These are phyloP conservation scores for Eupithecia subumbrata DNA, from an alignment of 2,888 invertebrate genomes.

Conservation along the genomic window DNA sequence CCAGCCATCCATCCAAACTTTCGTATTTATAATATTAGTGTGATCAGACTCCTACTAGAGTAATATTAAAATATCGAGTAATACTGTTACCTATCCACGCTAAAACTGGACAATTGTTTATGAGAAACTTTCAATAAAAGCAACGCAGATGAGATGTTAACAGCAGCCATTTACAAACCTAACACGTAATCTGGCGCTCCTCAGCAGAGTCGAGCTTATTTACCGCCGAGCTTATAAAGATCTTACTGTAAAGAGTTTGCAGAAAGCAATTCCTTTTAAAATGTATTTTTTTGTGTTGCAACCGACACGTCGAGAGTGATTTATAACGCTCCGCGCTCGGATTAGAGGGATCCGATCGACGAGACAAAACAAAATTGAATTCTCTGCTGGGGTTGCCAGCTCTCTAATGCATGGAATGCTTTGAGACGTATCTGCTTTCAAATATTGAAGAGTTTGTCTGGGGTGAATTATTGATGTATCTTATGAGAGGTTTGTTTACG, in stretches of 20 bases:
- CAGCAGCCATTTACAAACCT: neutral
- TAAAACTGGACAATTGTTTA: neutral
- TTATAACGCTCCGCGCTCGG: constrained; percentile 31
- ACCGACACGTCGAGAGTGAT: constrained; percentile 33
- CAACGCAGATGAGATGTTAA: neutral
- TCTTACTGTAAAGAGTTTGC: constrained; percentile 8
- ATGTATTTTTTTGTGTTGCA: constrained; percentile 23
- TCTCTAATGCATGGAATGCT: constrained; percentile 10
- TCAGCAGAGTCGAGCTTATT: neutral
- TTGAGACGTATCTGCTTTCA: neutral
- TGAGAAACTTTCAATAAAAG: neutral
- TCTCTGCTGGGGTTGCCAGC: constrained; percentile 19
- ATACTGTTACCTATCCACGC: neutral
- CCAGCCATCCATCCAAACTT: no score
- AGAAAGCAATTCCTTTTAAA: constrained; percentile 12
- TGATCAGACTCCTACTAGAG: no score
- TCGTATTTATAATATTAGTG: no score
- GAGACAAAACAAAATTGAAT: constrained; percentile 33
- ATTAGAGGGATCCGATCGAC: constrained; percentile 24
- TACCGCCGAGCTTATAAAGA: constrained; percentile 11
- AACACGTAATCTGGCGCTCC: constrained; percentile 5
- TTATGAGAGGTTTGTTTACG: neutral
- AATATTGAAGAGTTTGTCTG: neutral
- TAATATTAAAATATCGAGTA: neutral
- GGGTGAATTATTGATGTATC: neutral